A percentile compares a stretch with the other conserved stretches of the same genome.
Conservation (phyloP, 2,113 vertebrate species). For the Silurus meridionalis region DNA sequence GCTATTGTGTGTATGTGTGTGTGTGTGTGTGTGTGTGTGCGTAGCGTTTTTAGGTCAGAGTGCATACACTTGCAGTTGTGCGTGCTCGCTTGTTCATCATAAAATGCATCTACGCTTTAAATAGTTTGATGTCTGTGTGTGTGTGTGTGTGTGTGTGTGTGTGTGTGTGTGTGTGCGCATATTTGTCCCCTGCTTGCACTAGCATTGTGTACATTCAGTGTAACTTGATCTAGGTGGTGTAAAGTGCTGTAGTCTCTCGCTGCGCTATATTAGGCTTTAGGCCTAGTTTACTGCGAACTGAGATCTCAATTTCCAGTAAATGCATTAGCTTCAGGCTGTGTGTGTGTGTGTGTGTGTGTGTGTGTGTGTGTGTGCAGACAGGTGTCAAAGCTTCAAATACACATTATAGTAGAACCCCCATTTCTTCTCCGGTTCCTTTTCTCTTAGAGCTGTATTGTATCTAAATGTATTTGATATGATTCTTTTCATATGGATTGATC, state of each 20-base stretch:
- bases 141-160: constrained; percentile 23
- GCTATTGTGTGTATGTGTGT: not conserved
- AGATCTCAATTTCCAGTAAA: constrained; percentile 14
- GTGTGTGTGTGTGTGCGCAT: constrained; percentile 27
- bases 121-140: not conserved
- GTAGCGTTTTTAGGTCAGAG: too few species aligned
- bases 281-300: not conserved
- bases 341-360: not conserved
- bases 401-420: not conserved
- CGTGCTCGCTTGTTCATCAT: not conserved
- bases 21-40: constrained; percentile 10
- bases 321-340: not conserved
- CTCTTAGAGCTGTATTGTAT: not conserved
- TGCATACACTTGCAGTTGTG: not conserved
- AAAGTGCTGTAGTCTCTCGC: not conserved
- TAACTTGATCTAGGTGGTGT: constrained; percentile 1
- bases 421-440: not conserved
- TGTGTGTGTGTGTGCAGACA: not conserved
- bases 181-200: not conserved
- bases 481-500: too few species aligned
- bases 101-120: not conserved
- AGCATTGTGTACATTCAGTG: not conserved
- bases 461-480: too few species aligned
- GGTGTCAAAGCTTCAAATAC: not conserved
- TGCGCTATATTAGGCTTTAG: not conserved